Conservation (phyloP, 1,140 invertebrate genomes). For the Cyclargus thomasi region DNA sequence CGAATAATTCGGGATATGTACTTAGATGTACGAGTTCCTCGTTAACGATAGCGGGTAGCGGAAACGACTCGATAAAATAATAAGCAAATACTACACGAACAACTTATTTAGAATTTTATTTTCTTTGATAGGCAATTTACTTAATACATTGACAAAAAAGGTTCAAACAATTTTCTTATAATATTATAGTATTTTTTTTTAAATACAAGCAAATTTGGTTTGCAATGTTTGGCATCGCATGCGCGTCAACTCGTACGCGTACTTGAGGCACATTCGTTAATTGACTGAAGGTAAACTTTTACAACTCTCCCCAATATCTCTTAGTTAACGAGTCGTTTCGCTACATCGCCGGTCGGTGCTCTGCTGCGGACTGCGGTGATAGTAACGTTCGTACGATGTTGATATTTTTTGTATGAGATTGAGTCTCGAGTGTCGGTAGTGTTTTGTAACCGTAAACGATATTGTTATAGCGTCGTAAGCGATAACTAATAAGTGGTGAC, state of each 20-base stretch:
- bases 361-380: neutral
- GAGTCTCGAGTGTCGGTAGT: slow-evolving; percentile 6
- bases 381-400: slow-evolving; percentile 1
- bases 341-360: neutral
- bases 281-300: no score
- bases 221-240: no score
- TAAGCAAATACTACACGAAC: no score
- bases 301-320: no score
- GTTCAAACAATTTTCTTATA: no score
- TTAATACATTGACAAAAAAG: no score
- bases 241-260: no score
- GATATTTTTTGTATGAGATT: slow-evolving; percentile 11
- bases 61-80: neutral
- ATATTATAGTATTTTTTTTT: no score
- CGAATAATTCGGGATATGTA: slow-evolving; percentile 72
- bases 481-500: slow-evolving; percentile 26
- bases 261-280: no score
- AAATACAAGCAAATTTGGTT: no score
- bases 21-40: slow-evolving; percentile 72
- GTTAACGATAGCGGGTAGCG: slow-evolving; percentile 19
- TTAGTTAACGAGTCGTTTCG: neutral
- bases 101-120: no score
- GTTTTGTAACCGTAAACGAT: slow-evolving; percentile 10
- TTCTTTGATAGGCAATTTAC: no score
- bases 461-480: slow-evolving; percentile 13